phyloP scores from a whole-genome alignment of 30 jellyfish, hydroid and myxozoan species.

The Rhopilema esculentum region DNA sequence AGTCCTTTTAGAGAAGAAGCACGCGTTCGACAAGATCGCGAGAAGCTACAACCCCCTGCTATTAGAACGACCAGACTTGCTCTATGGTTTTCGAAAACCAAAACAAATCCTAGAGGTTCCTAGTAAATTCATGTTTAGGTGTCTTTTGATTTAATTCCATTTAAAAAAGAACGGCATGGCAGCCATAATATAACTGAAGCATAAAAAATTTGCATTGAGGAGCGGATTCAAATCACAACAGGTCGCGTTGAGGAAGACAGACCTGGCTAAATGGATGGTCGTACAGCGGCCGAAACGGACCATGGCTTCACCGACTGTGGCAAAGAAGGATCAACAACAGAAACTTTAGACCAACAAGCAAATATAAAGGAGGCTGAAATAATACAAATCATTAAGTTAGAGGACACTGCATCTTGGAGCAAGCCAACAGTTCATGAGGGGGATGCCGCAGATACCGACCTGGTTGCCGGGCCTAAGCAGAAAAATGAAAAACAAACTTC shows the following conservation, averaged over 20 bases:
- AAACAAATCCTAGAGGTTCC: neutral
- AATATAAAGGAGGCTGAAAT: neutral
- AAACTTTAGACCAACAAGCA: neutral
- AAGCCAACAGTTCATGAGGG: neutral
- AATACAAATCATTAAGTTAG: neutral
- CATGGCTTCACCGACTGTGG: neutral
- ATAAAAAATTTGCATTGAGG: neutral
- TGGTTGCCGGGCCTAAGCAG: conserved; percentile 7
- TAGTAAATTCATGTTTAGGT: neutral
- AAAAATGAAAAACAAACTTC: neutral
- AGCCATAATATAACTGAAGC: neutral
- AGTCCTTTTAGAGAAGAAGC: too few species aligned
- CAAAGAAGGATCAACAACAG: neutral
- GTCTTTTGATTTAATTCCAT: neutral
- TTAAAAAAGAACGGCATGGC: neutral
- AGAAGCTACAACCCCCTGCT: conserved; percentile 1
- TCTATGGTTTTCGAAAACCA: neutral
- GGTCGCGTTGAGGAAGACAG: neutral
- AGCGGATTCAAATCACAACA: neutral
- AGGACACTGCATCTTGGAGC: conserved; percentile 9
- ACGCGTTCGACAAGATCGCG: too few species aligned
- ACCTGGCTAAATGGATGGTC: neutral
- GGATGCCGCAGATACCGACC: neutral
- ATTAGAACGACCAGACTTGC: neutral
- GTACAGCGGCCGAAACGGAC: neutral